phyloP scores from a whole-genome alignment of 2,888 invertebrate genomes.

The Orchesellides sinensis region DNA sequence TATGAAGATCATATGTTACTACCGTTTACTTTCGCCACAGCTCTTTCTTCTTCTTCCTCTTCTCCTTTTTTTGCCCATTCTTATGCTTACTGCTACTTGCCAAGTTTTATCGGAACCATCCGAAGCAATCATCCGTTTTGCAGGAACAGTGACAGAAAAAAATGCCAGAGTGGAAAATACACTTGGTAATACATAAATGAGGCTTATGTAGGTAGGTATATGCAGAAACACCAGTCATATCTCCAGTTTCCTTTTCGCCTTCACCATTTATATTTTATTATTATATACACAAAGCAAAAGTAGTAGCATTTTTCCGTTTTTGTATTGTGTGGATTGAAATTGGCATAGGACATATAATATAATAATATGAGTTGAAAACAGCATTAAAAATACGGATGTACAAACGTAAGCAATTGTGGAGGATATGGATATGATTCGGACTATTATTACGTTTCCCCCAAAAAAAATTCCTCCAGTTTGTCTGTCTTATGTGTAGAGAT shows the following conservation, averaged over 20 bases:
- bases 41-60: slow-evolving; percentile 59
- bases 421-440: not conserved
- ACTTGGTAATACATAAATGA: slow-evolving; percentile 31
- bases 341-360: slow-evolving; percentile 13
- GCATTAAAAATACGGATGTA: not conserved
- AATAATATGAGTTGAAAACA: slow-evolving; percentile 11
- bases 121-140: slow-evolving; percentile 71
- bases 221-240: not conserved
- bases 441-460: slow-evolving; percentile 4
- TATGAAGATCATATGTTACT: slow-evolving; percentile 75
- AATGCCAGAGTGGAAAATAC: slow-evolving; percentile 20
- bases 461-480: not conserved
- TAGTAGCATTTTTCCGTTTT: not conserved
- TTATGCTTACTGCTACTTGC: slow-evolving; percentile 71
- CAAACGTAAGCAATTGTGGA: not conserved
- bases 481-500: not conserved
- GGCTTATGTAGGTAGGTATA: slow-evolving; percentile 15
- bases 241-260: not conserved
- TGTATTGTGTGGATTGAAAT: slow-evolving; percentile 6
- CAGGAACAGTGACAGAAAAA: slow-evolving; percentile 33
- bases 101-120: slow-evolving; percentile 72
- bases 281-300: not conserved
- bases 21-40: slow-evolving; percentile 69
- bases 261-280: not conserved
- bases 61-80: slow-evolving; percentile 67